phyloP scores from a whole-genome alignment of 2,797 vertebrate species.

The Taeniopygia guttata region DNA sequence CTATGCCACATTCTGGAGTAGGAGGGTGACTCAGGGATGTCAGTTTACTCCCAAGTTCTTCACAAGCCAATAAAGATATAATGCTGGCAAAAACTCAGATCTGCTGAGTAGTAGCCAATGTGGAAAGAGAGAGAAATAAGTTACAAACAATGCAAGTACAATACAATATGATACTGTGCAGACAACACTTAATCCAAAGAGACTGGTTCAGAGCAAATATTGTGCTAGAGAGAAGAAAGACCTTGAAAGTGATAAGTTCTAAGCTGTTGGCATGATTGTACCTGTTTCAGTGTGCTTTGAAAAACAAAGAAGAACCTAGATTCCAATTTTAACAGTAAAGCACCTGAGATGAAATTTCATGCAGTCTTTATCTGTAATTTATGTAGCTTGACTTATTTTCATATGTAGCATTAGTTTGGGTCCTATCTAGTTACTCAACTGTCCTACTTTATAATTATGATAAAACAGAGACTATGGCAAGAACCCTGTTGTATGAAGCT shows the following conservation, averaged over 20 bases:
- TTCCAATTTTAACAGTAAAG: background rate
- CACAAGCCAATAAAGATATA: background rate
- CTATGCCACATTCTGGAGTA: background rate
- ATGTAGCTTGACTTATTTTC: background rate
- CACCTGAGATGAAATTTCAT: background rate
- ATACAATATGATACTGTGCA: background rate
- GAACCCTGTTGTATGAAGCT: background rate
- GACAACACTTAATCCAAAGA: background rate
- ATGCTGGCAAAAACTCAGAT: background rate
- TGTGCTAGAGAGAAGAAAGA: background rate
- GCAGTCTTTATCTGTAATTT: background rate
- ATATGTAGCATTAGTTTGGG: background rate
- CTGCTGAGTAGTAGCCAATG: background rate
- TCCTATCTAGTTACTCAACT: background rate
- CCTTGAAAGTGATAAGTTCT: background rate
- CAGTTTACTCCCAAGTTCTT: background rate
- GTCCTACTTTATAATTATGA: background rate
- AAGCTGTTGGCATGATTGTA: background rate
- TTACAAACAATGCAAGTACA: background rate
- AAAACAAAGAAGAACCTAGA: background rate
- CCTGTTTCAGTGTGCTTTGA: background rate
- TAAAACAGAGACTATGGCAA: background rate
- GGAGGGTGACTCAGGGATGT: background rate
- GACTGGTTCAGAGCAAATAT: background rate
- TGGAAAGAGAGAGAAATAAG: background rate